These are phyloP conservation scores for Lophotriccus pileatus DNA, from an alignment of 2,797 vertebrate genomes.

Conservation along the genomic window DNA sequence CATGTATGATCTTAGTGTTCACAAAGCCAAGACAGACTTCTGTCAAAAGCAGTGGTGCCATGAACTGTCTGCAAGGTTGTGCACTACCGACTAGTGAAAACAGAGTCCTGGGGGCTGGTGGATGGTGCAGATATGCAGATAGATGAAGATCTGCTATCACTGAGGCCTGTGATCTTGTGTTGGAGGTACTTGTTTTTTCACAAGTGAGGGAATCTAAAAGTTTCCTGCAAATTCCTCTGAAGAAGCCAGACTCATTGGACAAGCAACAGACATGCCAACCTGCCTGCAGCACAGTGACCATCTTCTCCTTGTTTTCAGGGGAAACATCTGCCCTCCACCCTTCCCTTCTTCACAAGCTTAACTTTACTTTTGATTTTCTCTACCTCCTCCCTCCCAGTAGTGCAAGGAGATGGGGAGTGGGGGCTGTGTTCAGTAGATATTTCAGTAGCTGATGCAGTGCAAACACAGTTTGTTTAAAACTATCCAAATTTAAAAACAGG, in stretches of 20 bases:
- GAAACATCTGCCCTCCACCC: not conserved
- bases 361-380: no score
- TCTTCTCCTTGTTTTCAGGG: not conserved
- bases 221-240: not conserved
- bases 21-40: not conserved
- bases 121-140: not conserved
- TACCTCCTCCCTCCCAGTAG: no score
- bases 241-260: not conserved
- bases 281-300: not conserved
- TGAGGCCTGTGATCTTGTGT: not conserved
- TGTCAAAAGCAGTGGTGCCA: not conserved
- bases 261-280: rapidly evolving
- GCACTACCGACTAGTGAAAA: not conserved
- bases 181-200: not conserved
- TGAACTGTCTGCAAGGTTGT: not conserved
- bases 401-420: no score
- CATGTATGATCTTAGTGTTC: not conserved
- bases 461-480: not conserved
- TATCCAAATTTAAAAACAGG: not conserved
- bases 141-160: not conserved
- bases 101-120: not conserved
- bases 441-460: not conserved
- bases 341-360: no score
- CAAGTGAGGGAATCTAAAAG: not conserved
- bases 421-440: not conserved